A percentile compares a stretch with the other conserved stretches of the same genome.
phyloP scores from a whole-genome alignment of 2,888 invertebrate genomes.

The Conistra vaccinii region DNA sequence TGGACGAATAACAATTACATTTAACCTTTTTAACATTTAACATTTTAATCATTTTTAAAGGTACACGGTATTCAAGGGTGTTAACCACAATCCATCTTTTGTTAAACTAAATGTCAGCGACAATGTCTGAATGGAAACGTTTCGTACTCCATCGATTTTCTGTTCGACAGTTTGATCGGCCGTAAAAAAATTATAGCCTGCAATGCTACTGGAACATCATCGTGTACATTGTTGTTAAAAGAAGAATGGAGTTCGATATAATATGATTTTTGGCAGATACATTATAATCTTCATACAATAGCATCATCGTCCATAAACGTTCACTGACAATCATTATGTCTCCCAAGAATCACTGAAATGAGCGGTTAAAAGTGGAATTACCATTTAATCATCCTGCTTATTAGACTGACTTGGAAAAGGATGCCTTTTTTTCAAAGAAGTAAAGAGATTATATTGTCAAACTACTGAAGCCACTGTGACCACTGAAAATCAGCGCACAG shows the following conservation, averaged over 20 bases:
- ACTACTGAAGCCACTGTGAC: no score
- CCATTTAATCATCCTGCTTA: neutral
- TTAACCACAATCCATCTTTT: constrained; percentile 14
- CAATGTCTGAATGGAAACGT: constrained; percentile 28
- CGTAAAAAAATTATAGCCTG: constrained; percentile 44
- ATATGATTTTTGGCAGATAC: neutral
- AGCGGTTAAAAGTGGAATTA: neutral
- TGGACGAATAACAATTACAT: neutral
- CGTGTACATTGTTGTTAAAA: constrained; percentile 20
- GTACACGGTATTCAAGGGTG: neutral
- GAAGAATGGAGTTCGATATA: neutral
- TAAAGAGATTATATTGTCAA: no score
- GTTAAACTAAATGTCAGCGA: constrained; percentile 26
- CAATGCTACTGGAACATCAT: constrained; percentile 17
- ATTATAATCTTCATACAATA: neutral
- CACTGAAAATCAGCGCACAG: no score
- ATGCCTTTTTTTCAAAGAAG: neutral
- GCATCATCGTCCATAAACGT: neutral
- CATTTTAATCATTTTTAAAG: neutral
- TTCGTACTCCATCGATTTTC: constrained; percentile 28
- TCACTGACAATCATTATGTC: neutral
- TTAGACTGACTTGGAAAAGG: neutral
- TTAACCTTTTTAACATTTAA: no score
- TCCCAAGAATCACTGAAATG: neutral
- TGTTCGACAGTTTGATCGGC: constrained; percentile 40